phyloP scores from a whole-genome alignment of 2,113 vertebrate genomes.

The Syngnathus typhle region DNA sequence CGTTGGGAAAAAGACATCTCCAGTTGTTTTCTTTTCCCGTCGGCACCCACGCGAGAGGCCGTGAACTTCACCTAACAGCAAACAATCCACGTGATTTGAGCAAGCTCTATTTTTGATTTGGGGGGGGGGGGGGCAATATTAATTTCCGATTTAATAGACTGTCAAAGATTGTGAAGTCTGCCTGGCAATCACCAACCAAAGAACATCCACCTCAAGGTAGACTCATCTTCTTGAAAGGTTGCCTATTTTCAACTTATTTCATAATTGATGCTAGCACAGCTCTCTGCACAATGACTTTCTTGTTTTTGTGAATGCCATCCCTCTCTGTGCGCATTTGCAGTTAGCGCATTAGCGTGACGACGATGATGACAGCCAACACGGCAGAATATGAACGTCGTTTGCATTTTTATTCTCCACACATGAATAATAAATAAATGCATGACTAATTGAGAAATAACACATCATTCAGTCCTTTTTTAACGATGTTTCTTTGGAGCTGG shows the following conservation, averaged over 20 bases:
- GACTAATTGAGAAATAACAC: slow-evolving; percentile 4
- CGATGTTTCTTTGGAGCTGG: background rate
- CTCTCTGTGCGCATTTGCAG: no score
- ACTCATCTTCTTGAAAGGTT: no score
- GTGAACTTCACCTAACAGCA: background rate
- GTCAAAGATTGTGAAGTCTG: no score
- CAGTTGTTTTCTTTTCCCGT: background rate
- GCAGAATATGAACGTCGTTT: background rate
- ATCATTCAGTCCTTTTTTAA: background rate
- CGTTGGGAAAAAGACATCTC: background rate
- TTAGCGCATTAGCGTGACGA: background rate
- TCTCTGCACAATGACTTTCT: background rate
- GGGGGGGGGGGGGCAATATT: no score
- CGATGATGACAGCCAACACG: background rate
- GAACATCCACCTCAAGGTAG: no score
- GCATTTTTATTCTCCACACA: background rate
- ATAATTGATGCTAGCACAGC: no score
- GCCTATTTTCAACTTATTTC: no score
- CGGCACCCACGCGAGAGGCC: background rate
- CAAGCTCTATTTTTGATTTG: background rate
- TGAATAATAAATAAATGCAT: background rate
- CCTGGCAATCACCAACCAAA: no score
- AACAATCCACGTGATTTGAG: background rate
- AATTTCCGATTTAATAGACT: no score
- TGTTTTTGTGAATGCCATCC: no score